Evolutionary conservation across 2,888 invertebrate genomes (phyloP).

Genomic region (Camponotus fellah): DNA sequence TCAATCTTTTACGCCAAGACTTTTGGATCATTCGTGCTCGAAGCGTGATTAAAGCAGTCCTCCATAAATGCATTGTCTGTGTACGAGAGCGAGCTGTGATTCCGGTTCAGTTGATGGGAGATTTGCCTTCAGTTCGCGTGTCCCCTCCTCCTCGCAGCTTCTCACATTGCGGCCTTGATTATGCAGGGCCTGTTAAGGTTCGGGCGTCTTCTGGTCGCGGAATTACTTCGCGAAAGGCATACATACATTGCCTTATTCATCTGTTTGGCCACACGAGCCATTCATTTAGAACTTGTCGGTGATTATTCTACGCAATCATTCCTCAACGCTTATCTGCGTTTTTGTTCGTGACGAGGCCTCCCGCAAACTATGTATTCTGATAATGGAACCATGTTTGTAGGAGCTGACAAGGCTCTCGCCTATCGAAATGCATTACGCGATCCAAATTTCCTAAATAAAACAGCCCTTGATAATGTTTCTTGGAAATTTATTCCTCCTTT

Average conservation of each 20-base stretch:
- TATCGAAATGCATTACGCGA: neutral
- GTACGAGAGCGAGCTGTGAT: too few species aligned
- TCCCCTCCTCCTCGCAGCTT: neutral
- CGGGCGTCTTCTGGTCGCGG: neutral
- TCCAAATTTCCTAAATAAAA: neutral
- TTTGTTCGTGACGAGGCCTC: neutral
- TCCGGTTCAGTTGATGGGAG: neutral
- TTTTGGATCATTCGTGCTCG: too few species aligned
- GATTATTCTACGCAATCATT: neutral
- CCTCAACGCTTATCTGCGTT: neutral
- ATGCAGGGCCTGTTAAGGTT: neutral
- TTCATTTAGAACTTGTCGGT: neutral
- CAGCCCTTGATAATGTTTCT: neutral
- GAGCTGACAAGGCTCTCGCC: neutral
- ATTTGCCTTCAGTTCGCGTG: neutral
- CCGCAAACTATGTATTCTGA: slow-evolving; percentile 24
- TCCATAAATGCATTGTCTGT: too few species aligned
- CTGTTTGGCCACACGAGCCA: too few species aligned
- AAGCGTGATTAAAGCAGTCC: too few species aligned
- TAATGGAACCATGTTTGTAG: slow-evolving; percentile 30
- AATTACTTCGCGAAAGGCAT: neutral
- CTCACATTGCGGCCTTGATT: neutral
- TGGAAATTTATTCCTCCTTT: slow-evolving; percentile 40
- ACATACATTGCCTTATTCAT: too few species aligned
- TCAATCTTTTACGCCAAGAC: too few species aligned